These are phyloP conservation scores for Philereme vetulata DNA, from an alignment of 2,888 invertebrate genomes.

Conservation along the genomic window DNA sequence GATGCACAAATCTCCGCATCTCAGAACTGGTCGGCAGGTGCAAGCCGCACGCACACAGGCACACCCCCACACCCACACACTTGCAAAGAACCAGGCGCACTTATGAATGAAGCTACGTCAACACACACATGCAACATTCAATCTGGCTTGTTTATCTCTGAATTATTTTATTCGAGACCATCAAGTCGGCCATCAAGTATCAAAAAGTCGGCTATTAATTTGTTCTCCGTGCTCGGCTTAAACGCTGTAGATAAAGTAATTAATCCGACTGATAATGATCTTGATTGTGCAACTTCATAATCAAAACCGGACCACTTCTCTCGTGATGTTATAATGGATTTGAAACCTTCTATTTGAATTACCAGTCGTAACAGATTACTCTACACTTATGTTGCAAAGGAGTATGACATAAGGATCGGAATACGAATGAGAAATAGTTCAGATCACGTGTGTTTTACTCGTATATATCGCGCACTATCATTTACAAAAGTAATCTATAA, in stretches of 20 bases:
- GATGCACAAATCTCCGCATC: constrained; percentile 83
- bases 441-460: constrained; percentile 17
- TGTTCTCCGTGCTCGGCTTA: constrained; percentile 69
- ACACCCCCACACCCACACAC: constrained; percentile 48
- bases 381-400: neutral
- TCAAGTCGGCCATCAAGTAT: constrained; percentile 70
- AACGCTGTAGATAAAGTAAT: constrained; percentile 76
- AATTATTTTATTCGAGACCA: constrained; percentile 79
- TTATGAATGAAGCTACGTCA: constrained; percentile 75
- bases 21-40: constrained; percentile 84
- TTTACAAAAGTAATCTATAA: constrained; percentile 32
- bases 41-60: constrained; percentile 55
- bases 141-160: constrained; percentile 80
- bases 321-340: constrained; percentile 17
- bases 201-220: constrained; percentile 79
- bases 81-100: constrained; percentile 63
- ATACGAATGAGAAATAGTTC: neutral
- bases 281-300: constrained; percentile 46
- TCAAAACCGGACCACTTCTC: constrained; percentile 32
- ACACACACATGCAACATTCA: constrained; percentile 53
- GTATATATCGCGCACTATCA: constrained; percentile 30
- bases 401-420: neutral
- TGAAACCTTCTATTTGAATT: constrained; percentile 9
- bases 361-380: neutral
- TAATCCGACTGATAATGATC: constrained; percentile 71